A percentile compares a stretch with the other conserved stretches of the same genome.
These are phyloP conservation scores for Taenaris catops DNA, from an alignment of 2,888 invertebrate genomes.

Conservation along the genomic window DNA sequence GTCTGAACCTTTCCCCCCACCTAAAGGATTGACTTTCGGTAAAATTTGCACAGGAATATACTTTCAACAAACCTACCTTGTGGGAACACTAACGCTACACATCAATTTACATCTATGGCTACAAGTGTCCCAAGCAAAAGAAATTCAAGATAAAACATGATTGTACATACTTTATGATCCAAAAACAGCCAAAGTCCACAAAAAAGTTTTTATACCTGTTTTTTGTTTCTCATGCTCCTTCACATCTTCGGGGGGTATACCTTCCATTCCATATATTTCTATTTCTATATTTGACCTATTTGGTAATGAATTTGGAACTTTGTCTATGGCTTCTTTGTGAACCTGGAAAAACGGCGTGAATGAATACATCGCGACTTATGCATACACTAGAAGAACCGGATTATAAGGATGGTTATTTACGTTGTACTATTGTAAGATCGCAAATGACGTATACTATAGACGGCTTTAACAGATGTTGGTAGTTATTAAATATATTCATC, in stretches of 20 bases:
- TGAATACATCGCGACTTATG: slow-evolving; percentile 12
- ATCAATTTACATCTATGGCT: slow-evolving; percentile 54
- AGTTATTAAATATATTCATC: too few relatives aligned
- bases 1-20: slow-evolving; percentile 86
- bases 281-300: slow-evolving; percentile 99
- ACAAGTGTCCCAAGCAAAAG: slow-evolving; percentile 54
- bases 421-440: slow-evolving; percentile 43
- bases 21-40: slow-evolving; percentile 41
- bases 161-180: slow-evolving; percentile 66
- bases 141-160: slow-evolving; percentile 37
- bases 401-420: slow-evolving; percentile 38
- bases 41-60: slow-evolving; percentile 24
- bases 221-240: slow-evolving; percentile 96
- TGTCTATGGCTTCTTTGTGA: slow-evolving; percentile 99
- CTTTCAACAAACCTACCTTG: slow-evolving; percentile 32
- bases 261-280: slow-evolving; percentile 99
- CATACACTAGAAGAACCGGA: slow-evolving; percentile 11
- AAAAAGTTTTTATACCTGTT: slow-evolving; percentile 72
- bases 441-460: slow-evolving; percentile 44
- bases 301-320: slow-evolving; percentile 98
- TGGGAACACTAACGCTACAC: slow-evolving; percentile 53
- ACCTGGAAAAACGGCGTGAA: slow-evolving; percentile 81
- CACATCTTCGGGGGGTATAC: slow-evolving; percentile 97
- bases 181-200: slow-evolving; percentile 42
- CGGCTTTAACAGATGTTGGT: too few relatives aligned